Base-by-base conservation (phyloP, 2,888 invertebrate genomes). In the Hetaerina titia region DNA sequence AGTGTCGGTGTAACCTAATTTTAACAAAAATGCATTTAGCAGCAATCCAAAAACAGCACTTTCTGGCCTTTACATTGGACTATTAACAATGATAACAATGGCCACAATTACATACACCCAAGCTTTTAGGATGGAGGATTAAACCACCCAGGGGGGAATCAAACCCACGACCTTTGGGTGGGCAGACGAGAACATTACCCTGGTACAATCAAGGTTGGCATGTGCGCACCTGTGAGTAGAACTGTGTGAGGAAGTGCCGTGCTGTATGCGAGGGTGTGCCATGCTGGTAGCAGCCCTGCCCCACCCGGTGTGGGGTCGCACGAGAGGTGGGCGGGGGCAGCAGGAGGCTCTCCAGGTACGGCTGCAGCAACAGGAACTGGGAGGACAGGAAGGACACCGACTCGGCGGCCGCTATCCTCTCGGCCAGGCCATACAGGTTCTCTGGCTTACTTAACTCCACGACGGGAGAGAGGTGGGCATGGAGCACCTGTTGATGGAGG, bases 371-470 rank as follows among this genome's bases (percentile, higher is more conserved):
- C 96, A 98, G 98, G 96, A 98, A 98, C 96, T 99, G 99, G 96
- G 98, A 98, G 0, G 99, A 98, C 96, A 99, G 97, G 97, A 99
- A 99, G 96, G 99, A 98, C 0, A 99, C 97, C 95, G 99, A 99
- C 97, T 99, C 99, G 0, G 99, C 98, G 0, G 98, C 99, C 0
- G 99, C 98, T 31, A 99, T 98, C 95, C 99, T 97, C 96, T 99
- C 99, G 0, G 98, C 97, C 60, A 99, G 97, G 0, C 99, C 99
- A 96, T 98, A 98, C 25, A 99, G 97, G 95, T 97, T 98, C 95
- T 98, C 98, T 7, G 98, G 97, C 95, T 97, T 97, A 56, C 97
- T 97, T 81, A 98, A 96, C 96, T 98, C 97, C 64, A 98, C 98
- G 95, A 98, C 97, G 2, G 98, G 97, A 95, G 98, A 98, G 94